Evolutionary conservation across 2,888 invertebrate genomes (phyloP), one percentile per base, ranked within the genome.

Genomic region (Vanessa cardui): DNA sequence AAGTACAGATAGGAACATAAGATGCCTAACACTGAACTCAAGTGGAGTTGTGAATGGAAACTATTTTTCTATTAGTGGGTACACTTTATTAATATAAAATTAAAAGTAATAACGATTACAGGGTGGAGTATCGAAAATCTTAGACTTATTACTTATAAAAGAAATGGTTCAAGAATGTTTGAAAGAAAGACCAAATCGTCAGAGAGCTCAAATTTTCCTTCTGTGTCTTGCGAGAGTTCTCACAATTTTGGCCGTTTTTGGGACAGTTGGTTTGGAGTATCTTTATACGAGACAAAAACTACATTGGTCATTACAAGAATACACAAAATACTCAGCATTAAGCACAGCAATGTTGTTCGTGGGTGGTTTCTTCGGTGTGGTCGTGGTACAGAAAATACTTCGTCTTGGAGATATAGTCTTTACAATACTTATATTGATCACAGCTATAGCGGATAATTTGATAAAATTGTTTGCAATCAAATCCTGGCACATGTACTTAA

Each of bases 261-360:
- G 94, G 2, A 85, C 90, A 49, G 52, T 73, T 1, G 77, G 82
- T 21, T 86, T 95, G 26, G 88, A 89, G 61, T 95, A 94, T 77
- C 78, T 95, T 66, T 96, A 94, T 75, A 80, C 94, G 5, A 90
- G 94, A 71, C 90, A 93, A 58, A 93, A 93, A 76, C 93, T 96
- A 69, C 86, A 92, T 33, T 96, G 95, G 96, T 88, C 93, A 26
- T 84, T 95, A 33, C 80, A 90, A 44, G 84, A 94, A 21, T 95
- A 90, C 73, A 94, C 94, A 1, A 81, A 87, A 21, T 95, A 89
- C 77, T 85, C 87, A 33, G 93, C 94, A 6, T 79, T 86, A 0
- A 84, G 81, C 61, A 89, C 93, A 46, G 64, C 93, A 1, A 89
- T 93, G 16, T 75, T 94, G 21, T 74, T 93, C 16, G 90, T 94